Conservation (phyloP, 2,888 invertebrate genomes). For the Acronicta aceris region DNA sequence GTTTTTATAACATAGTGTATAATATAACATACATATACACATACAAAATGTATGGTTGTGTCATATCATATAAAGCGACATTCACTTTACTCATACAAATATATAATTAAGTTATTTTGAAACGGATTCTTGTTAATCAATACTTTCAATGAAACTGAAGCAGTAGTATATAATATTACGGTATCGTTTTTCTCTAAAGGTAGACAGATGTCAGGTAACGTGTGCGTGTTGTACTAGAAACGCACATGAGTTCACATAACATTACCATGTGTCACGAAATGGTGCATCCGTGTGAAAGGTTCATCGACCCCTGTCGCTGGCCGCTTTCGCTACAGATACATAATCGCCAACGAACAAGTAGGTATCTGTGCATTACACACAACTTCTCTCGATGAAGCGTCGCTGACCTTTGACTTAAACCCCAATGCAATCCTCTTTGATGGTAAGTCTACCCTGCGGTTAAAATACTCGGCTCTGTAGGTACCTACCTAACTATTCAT, state of each 20-base stretch:
- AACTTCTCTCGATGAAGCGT: conserved; percentile 45
- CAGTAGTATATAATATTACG: not conserved
- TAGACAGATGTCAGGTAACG: conserved; percentile 21
- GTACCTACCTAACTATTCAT: too few relatives aligned
- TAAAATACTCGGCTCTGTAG: conserved; percentile 11
- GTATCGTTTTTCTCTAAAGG: conserved; percentile 12
- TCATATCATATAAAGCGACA: conserved; percentile 16
- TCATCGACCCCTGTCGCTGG: conserved; percentile 69
- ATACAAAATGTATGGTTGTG: not conserved
- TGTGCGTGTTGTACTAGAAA: conserved; percentile 34
- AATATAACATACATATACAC: too few relatives aligned
- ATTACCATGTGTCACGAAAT: conserved; percentile 66
- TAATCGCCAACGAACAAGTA: conserved; percentile 54
- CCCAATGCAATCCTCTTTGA: conserved; percentile 43
- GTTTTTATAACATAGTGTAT: too few relatives aligned
- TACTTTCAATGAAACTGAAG: conserved; percentile 13
- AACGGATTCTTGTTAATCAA: conserved; percentile 13
- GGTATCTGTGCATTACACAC: conserved; percentile 48
- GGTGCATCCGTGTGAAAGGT: conserved; percentile 74
- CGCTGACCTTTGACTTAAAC: conserved; percentile 57
- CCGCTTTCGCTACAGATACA: conserved; percentile 80
- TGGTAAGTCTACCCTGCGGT: conserved; percentile 10
- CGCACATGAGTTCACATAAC: conserved; percentile 63
- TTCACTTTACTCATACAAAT: conserved; percentile 29
- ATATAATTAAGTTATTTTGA: conserved; percentile 11